phyloP scores from a whole-genome alignment of 2,888 invertebrate species.

The Lithosia quadra region DNA sequence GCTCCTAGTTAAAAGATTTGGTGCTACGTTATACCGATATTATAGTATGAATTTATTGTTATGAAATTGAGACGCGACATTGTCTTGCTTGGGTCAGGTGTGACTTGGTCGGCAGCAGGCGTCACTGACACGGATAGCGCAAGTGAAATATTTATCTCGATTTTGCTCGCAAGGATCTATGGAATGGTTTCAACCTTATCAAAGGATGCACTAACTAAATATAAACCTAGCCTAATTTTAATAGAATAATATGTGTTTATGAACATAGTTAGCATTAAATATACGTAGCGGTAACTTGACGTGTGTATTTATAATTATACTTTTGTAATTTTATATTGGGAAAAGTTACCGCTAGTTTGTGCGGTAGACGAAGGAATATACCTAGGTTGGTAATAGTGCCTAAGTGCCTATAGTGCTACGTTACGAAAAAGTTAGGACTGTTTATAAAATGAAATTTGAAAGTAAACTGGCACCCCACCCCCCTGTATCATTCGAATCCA shows the following conservation, averaged over 20 bases:
- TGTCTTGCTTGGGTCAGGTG: neutral
- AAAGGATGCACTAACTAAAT: constrained; percentile 1
- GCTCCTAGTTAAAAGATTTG: constrained; percentile 45
- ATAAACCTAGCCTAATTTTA: constrained; percentile 12
- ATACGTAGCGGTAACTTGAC: constrained; percentile 13
- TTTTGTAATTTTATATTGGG: constrained; percentile 30
- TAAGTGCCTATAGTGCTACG: neutral
- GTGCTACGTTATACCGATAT: constrained; percentile 59
- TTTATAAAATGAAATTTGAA: neutral
- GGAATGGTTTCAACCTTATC: neutral
- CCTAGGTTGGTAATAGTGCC: neutral
- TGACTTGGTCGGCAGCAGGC: neutral
- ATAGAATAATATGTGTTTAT: constrained; percentile 12
- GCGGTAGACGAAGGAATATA: neutral
- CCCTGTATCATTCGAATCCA: neutral
- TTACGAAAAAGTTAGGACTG: neutral
- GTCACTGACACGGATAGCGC: neutral
- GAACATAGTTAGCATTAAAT: constrained; percentile 9
- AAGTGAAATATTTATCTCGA: neutral
- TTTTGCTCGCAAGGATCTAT: neutral
- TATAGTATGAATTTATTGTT: constrained; percentile 45
- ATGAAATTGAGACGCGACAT: constrained; percentile 21
- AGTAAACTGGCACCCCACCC: neutral
- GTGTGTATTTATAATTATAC: constrained; percentile 24
- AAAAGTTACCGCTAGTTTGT: constrained; percentile 13